Conservation (phyloP, 2,797 vertebrate species). For the Tauraco hartlaubi region DNA sequence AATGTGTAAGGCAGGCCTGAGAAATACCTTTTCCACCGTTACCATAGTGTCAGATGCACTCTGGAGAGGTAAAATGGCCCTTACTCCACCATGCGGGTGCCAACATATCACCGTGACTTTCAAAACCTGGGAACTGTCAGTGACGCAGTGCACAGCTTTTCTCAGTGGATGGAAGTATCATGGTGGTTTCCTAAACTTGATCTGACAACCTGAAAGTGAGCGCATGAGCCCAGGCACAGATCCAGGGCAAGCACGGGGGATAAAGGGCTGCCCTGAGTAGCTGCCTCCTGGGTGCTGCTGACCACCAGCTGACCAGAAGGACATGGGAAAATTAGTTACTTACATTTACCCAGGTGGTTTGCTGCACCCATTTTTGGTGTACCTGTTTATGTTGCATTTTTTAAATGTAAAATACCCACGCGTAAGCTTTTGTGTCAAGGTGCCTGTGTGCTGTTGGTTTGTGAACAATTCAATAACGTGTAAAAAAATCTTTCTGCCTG, state of each 20-base stretch:
- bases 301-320: neutral
- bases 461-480: neutral
- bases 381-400: neutral
- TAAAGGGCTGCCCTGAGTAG: neutral
- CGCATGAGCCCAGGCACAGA: too few relatives aligned
- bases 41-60: accelerated
- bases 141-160: neutral
- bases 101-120: accelerated
- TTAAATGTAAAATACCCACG: neutral
- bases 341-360: neutral
- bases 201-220: neutral
- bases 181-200: neutral
- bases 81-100: too few relatives aligned
- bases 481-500: neutral
- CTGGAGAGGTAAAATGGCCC: neutral
- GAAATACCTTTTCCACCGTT: neutral
- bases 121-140: neutral
- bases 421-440: neutral
- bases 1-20: neutral
- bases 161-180: neutral
- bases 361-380: neutral
- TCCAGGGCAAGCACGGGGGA: neutral
- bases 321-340: accelerated
- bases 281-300: neutral
- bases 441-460: neutral